Percentiles rank a stretch among this genome's conserved stretches.
Evolutionary conservation across 2,113 vertebrate species (phyloP).

Genomic region (Machaerirhynchus nigripectus): DNA sequence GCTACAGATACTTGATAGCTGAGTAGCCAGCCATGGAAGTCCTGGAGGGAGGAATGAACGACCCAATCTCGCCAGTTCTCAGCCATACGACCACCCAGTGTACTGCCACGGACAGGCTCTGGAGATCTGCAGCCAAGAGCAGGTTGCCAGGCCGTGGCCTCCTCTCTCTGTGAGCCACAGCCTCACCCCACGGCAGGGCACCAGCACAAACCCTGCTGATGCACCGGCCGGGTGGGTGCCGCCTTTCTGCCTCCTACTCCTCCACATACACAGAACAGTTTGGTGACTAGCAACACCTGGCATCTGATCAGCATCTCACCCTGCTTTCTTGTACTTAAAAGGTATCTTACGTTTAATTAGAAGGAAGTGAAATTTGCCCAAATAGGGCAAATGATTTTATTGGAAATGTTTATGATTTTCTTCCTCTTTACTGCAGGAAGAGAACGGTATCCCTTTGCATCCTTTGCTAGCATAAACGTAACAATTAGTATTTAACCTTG

Average conservation of each 20-base stretch:
- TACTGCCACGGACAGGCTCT: fast-evolving
- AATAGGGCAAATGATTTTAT: background rate
- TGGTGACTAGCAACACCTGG: background rate
- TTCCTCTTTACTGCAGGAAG: background rate
- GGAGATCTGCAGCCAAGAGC: fast-evolving
- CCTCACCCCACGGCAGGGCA: fast-evolving
- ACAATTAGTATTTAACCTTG: background rate
- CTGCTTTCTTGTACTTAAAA: background rate
- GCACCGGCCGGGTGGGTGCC: fast-evolving
- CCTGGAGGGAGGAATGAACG: fast-evolving
- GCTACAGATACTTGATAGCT: background rate
- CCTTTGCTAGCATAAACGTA: background rate
- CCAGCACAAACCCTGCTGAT: background rate
- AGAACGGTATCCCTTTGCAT: fast-evolving
- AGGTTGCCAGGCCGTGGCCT: background rate
- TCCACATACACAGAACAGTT: background rate
- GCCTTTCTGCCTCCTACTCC: background rate
- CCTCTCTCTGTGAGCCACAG: fast-evolving
- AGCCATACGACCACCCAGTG: fast-evolving
- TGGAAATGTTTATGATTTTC: background rate
- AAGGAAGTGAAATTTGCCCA: background rate
- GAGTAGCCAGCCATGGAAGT: background rate
- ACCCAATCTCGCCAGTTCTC: fast-evolving
- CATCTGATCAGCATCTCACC: background rate
- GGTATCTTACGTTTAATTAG: background rate